phyloP scores from a whole-genome alignment of 1,140 invertebrate species.

The Ostrea denselamellosa region DNA sequence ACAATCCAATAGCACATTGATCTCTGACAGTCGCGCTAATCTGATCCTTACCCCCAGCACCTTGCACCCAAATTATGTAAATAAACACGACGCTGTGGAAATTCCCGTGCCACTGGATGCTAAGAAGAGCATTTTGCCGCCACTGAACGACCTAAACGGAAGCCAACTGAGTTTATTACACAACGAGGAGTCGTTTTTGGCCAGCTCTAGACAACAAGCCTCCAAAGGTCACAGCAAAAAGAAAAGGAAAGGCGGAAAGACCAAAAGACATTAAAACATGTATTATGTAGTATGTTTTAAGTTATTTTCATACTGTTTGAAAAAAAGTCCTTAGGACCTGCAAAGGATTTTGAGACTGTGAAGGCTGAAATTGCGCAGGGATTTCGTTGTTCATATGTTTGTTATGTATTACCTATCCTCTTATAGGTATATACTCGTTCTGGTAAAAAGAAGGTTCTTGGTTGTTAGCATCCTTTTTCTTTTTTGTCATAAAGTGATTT shows the following conservation, averaged over 20 bases:
- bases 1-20: background rate
- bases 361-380: background rate
- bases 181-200: background rate
- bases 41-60: conserved; percentile 36
- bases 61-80: background rate
- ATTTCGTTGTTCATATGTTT: background rate
- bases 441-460: no score
- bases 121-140: conserved; percentile 21
- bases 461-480: no score
- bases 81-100: conserved; percentile 22
- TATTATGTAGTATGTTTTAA: no score
- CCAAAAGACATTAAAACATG: background rate
- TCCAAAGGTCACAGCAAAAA: background rate
- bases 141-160: conserved; percentile 2
- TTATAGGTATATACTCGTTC: background rate
- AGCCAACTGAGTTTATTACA: background rate
- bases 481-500: background rate
- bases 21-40: conserved; percentile 21
- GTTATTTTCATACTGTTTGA: no score
- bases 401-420: background rate
- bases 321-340: no score
- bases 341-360: no score
- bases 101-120: conserved; percentile 33
- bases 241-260: conserved; percentile 9
- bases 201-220: background rate